phyloP scores from a whole-genome alignment of 2,888 invertebrate genomes.

The Leptopilina drosophilae region DNA sequence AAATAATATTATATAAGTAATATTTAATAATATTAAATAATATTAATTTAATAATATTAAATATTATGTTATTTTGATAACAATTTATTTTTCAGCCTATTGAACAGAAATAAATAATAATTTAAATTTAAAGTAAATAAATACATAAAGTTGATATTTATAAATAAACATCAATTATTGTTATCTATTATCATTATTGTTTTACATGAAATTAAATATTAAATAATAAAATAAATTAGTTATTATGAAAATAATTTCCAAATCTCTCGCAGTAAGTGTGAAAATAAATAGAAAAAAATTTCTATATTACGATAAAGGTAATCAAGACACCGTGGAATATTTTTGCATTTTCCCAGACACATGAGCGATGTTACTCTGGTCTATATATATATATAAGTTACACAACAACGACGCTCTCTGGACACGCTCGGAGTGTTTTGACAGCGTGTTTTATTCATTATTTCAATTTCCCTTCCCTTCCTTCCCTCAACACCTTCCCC shows the following conservation, averaged over 20 bases:
- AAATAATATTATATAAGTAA: too few relatives aligned
- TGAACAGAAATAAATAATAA: too few relatives aligned
- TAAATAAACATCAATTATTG: too few relatives aligned
- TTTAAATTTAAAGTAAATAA: too few relatives aligned
- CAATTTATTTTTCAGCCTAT: too few relatives aligned
- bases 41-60: too few relatives aligned
- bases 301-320: conserved; percentile 29
- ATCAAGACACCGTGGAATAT: conserved; percentile 49
- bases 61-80: too few relatives aligned
- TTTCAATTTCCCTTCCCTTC: conserved; percentile 2
- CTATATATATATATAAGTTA: conserved; percentile 48
- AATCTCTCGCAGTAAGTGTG: conserved; percentile 18
- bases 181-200: too few relatives aligned
- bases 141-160: not conserved
- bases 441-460: conserved; percentile 57
- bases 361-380: conserved; percentile 53
- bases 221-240: too few relatives aligned
- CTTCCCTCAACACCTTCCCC: too few relatives aligned
- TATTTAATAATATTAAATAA: too few relatives aligned
- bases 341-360: conserved; percentile 62
- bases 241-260: conserved; percentile 23
- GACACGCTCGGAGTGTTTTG: conserved; percentile 66
- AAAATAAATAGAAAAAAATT: conserved; percentile 6
- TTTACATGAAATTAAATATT: too few relatives aligned
- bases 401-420: conserved; percentile 63